A percentile compares a stretch with the other conserved stretches of the same genome.
These are phyloP conservation scores for Sceloporus tristichus DNA, from an alignment of 2,113 vertebrate species.

Conservation along the genomic window DNA sequence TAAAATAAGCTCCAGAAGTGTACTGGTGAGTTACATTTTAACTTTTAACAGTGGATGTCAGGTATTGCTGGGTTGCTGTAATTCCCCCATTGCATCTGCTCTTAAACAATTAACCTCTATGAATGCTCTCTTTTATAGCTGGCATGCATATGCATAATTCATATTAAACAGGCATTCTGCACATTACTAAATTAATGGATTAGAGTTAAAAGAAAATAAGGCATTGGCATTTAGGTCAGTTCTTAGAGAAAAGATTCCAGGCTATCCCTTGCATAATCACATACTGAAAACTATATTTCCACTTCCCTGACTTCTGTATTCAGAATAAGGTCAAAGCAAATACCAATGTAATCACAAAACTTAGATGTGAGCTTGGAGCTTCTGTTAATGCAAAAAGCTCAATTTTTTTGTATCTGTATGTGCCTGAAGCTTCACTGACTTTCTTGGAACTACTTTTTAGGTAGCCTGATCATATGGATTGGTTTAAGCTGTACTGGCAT, in stretches of 20 bases:
- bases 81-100: not conserved
- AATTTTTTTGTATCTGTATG: not conserved
- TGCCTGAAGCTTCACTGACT: not conserved
- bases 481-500: not conserved
- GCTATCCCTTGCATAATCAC: not conserved
- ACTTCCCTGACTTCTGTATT: not conserved
- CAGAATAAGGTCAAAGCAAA: not conserved
- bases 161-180: constrained; percentile 32
- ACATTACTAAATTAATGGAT: constrained; percentile 15
- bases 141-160: not conserved
- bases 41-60: not conserved
- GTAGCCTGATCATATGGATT: not conserved
- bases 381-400: constrained; percentile 1
- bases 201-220: constrained; percentile 5
- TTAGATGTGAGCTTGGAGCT: not conserved
- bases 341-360: not conserved
- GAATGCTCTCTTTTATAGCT: constrained; percentile 14
- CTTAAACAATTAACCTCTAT: constrained; percentile 15
- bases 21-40: not conserved
- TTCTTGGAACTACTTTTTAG: constrained; percentile 15
- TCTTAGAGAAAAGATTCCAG: not conserved
- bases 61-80: not conserved
- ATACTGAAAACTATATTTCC: not conserved
- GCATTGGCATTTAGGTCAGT: constrained; percentile 11
- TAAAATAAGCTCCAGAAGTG: not conserved